Evolutionary conservation across 1,140 invertebrate species (phyloP).

Genomic region (Pogonomyrmex barbatus): DNA sequence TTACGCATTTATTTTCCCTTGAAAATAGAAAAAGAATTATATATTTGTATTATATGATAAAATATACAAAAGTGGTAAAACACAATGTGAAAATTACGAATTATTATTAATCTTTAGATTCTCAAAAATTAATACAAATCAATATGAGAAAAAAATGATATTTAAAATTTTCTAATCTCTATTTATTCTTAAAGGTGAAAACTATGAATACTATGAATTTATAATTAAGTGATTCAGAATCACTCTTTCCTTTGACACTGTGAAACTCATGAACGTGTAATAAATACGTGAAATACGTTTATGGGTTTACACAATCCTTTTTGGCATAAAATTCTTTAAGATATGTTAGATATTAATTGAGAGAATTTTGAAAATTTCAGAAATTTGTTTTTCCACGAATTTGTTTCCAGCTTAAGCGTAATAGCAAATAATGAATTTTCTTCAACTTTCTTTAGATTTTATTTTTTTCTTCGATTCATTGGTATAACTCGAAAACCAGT

Average conservation of each 20-base stretch:
- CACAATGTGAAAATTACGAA: background rate
- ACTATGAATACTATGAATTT: background rate
- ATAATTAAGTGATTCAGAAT: conserved; percentile 11
- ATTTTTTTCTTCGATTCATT: conserved; percentile 23
- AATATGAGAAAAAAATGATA: background rate
- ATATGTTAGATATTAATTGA: background rate
- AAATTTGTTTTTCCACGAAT: background rate
- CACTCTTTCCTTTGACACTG: conserved; percentile 18
- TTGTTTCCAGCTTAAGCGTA: too few relatives aligned
- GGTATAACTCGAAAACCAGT: conserved; percentile 64
- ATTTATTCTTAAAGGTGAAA: background rate
- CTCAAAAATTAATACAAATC: background rate
- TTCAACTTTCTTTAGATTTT: background rate
- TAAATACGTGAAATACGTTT: background rate
- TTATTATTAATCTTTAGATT: background rate
- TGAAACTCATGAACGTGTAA: background rate
- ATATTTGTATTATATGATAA: background rate
- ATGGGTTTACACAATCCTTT: background rate
- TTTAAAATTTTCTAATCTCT: background rate
- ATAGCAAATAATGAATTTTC: background rate
- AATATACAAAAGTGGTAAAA: background rate
- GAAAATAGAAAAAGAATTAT: background rate
- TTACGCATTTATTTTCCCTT: background rate
- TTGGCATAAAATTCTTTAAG: background rate
- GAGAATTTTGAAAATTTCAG: background rate